Percentiles rank a stretch among this genome's conserved stretches.
phyloP scores from a whole-genome alignment of 1,140 invertebrate species.

The Ceratosolen fusciceps region DNA sequence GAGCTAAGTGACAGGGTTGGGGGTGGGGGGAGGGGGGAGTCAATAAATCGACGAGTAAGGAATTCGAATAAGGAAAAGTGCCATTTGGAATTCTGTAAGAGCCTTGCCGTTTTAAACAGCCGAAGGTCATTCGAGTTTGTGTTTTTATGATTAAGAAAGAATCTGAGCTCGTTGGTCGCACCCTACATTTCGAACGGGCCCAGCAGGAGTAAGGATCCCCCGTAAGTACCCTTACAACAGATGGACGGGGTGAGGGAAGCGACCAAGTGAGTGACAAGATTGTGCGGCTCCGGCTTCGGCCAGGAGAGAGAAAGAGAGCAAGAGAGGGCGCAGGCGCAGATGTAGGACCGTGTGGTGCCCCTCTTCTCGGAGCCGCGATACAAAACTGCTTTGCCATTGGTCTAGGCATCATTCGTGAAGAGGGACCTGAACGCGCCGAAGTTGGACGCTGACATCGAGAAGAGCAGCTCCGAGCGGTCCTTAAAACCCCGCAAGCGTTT shows the following conservation, averaged over 20 bases:
- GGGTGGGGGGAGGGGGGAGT: not conserved
- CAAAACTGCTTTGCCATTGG: constrained; percentile 44
- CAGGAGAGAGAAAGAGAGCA: constrained; percentile 24
- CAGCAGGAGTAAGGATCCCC: not conserved
- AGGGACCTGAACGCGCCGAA: constrained; percentile 4
- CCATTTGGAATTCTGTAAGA: too few relatives aligned
- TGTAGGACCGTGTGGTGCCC: not conserved
- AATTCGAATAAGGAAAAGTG: not conserved
- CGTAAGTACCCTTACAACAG: not conserved
- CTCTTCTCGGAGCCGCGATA: constrained; percentile 4
- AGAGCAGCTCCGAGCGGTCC: constrained; percentile 4
- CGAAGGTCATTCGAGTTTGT: not conserved
- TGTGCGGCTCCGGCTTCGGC: too few relatives aligned
- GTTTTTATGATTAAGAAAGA: too few relatives aligned
- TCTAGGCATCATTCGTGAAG: constrained; percentile 31
- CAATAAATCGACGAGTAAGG: not conserved
- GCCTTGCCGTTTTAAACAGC: not conserved
- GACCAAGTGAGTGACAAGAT: too few relatives aligned
- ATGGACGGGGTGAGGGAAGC: not conserved
- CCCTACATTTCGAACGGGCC: too few relatives aligned
- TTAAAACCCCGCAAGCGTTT: not conserved
- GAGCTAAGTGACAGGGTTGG: too few relatives aligned
- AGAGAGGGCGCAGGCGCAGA: not conserved
- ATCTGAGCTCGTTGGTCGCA: too few relatives aligned
- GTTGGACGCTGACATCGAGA: not conserved